phyloP scores from a whole-genome alignment of 2,888 invertebrate genomes.

The Lasioglossum calceatum region DNA sequence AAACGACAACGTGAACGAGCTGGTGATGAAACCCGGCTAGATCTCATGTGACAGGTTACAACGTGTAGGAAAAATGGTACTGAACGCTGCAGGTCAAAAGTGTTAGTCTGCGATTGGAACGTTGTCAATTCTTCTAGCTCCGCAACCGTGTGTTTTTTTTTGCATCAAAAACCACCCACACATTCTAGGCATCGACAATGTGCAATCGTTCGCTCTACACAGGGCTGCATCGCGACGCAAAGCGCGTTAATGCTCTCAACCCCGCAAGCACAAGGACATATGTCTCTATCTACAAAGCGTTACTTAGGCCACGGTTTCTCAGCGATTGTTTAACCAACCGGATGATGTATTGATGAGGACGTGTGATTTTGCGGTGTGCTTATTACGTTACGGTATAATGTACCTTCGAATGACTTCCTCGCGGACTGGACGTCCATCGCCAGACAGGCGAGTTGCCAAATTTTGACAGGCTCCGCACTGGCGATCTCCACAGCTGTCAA shows the following conservation, averaged over 20 bases:
- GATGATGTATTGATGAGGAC: constrained; percentile 29
- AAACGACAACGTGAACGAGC: background rate
- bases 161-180: constrained; percentile 28
- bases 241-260: constrained; percentile 12
- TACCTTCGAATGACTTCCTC: constrained; percentile 83
- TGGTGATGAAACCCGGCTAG: background rate
- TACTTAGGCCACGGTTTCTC: constrained; percentile 10
- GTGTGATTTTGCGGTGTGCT: constrained; percentile 57
- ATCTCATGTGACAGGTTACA: constrained; percentile 13
- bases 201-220: background rate
- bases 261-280: background rate
- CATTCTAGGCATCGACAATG: background rate
- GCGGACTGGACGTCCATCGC: constrained; percentile 81
- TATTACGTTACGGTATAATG: constrained; percentile 71
- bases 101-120: constrained; percentile 63
- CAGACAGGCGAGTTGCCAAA: constrained; percentile 82
- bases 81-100: constrained; percentile 34
- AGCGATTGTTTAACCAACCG: constrained; percentile 39
- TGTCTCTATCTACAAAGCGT: constrained; percentile 14
- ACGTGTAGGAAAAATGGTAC: constrained; percentile 22
- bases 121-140: constrained; percentile 66
- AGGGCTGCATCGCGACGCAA: background rate
- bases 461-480: constrained; percentile 82
- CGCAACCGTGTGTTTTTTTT: constrained; percentile 58
- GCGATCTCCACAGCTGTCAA: constrained; percentile 83